Percentiles rank a stretch among this genome's conserved stretches.
These are phyloP conservation scores for Paragorgia papillata DNA, from an alignment of 92 coral and sea anemone species.

Conservation along the genomic window DNA sequence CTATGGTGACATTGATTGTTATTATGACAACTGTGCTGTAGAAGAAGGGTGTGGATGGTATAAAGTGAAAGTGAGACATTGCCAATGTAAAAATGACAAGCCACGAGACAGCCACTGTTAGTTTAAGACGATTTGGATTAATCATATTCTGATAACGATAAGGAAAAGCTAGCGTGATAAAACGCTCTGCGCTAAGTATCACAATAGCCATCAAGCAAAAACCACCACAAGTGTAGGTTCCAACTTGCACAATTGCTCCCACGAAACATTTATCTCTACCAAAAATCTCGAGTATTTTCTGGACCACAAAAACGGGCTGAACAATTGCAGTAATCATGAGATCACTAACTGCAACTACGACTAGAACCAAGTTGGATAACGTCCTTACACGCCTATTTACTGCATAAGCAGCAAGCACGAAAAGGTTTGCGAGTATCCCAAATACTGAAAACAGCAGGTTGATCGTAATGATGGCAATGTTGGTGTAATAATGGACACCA, in stretches of 20 bases:
- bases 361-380: neutral
- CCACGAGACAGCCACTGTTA: neutral
- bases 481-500: constrained; percentile 1
- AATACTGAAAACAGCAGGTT: neutral
- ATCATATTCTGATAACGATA: constrained; percentile 17
- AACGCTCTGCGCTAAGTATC: constrained; percentile 19
- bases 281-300: constrained; percentile 3
- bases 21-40: too few relatives aligned
- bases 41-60: neutral
- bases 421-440: neutral
- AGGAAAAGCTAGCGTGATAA: constrained; percentile 31
- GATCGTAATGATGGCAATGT: neutral
- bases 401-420: neutral
- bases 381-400: constrained; percentile 18
- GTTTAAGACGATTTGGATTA: neutral
- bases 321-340: neutral
- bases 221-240: constrained; percentile 17
- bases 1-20: neutral
- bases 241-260: neutral
- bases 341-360: neutral
- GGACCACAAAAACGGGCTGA: neutral
- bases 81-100: too few relatives aligned
- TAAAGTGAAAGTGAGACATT: neutral
- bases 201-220: neutral
- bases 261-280: neutral